These are phyloP conservation scores for Drosophila cracens DNA, from an alignment of 2,888 invertebrate genomes.

Conservation along the genomic window DNA sequence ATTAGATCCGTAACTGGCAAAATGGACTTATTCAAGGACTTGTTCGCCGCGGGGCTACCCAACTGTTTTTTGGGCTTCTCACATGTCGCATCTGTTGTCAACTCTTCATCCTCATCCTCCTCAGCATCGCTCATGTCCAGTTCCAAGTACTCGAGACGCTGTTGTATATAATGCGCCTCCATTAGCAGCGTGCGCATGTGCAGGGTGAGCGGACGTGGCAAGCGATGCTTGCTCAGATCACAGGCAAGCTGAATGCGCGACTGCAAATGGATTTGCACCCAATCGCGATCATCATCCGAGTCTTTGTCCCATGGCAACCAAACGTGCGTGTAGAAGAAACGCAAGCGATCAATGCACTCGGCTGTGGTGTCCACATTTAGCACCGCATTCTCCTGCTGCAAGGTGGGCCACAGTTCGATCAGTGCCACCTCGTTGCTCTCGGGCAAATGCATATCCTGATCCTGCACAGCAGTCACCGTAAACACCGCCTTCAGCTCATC, in stretches of 20 bases:
- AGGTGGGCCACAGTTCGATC: slow-evolving; percentile 87
- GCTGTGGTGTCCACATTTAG: slow-evolving; percentile 87
- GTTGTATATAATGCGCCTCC: slow-evolving; percentile 86
- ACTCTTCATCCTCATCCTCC: slow-evolving; percentile 71
- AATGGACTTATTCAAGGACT: slow-evolving; percentile 75
- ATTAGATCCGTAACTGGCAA: slow-evolving; percentile 85
- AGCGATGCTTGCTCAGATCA: slow-evolving; percentile 86
- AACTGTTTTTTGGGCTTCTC: slow-evolving; percentile 40
- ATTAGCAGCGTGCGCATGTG: slow-evolving; percentile 86
- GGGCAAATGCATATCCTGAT: slow-evolving; percentile 86
- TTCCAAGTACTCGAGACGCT: slow-evolving; percentile 85
- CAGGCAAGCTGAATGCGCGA: slow-evolving; percentile 86
- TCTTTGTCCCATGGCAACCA: slow-evolving; percentile 89
- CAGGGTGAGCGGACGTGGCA: slow-evolving; percentile 86
- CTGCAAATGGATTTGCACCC: slow-evolving; percentile 86
- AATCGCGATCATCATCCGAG: slow-evolving; percentile 86
- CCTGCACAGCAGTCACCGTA: slow-evolving; percentile 87
- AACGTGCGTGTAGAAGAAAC: slow-evolving; percentile 87
- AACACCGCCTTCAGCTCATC: slow-evolving; percentile 86
- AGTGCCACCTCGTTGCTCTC: slow-evolving; percentile 86
- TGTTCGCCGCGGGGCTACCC: slow-evolving; percentile 71
- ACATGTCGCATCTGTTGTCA: slow-evolving; percentile 45
- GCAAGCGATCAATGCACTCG: slow-evolving; percentile 86
- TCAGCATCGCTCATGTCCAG: slow-evolving; percentile 83
- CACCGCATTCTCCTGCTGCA: slow-evolving; percentile 86